phyloP scores from a whole-genome alignment of 2,888 invertebrate genomes.

The Cartodere bifasciata region DNA sequence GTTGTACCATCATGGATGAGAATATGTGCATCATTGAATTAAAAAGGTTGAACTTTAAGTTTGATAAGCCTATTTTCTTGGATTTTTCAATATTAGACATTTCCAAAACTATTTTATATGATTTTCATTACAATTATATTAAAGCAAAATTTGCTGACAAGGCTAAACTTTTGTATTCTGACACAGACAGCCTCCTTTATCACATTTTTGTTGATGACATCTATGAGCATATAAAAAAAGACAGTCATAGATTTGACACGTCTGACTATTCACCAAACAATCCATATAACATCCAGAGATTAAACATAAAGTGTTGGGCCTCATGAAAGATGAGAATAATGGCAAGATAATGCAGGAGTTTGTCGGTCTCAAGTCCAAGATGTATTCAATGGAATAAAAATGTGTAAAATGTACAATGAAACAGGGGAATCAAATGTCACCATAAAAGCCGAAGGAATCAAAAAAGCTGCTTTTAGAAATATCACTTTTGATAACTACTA shows the following conservation, averaged over 20 bases:
- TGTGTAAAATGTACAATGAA: too few relatives aligned
- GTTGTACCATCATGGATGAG: conserved; percentile 13
- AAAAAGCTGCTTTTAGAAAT: too few relatives aligned
- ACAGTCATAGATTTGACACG: conserved; percentile 13
- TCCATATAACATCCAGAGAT: conserved; percentile 7
- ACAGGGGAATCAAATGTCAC: too few relatives aligned
- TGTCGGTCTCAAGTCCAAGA: conserved; percentile 10
- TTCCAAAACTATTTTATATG: conserved; percentile 16
- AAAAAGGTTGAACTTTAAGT: conserved; percentile 11
- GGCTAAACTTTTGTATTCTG: conserved; percentile 12
- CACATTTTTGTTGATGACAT: conserved; percentile 10
- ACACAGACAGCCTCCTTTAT: conserved; percentile 8
- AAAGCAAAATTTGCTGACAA: conserved; percentile 10
- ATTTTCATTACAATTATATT: conserved; percentile 18
- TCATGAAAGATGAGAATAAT: conserved; percentile 12
- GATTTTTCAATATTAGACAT: conserved; percentile 16
- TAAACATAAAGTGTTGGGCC: conserved; percentile 9
- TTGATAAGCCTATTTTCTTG: conserved; percentile 15
- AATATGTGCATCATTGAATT: conserved; percentile 13
- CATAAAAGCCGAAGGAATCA: too few relatives aligned
- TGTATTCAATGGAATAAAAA: too few relatives aligned
- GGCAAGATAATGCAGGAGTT: conserved; percentile 11
- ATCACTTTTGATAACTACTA: too few relatives aligned
- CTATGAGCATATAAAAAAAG: conserved; percentile 11
- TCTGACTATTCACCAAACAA: conserved; percentile 12